These are phyloP conservation scores for Drosophila lutescens DNA, from an alignment of 2,888 invertebrate genomes.

Conservation along the genomic window DNA sequence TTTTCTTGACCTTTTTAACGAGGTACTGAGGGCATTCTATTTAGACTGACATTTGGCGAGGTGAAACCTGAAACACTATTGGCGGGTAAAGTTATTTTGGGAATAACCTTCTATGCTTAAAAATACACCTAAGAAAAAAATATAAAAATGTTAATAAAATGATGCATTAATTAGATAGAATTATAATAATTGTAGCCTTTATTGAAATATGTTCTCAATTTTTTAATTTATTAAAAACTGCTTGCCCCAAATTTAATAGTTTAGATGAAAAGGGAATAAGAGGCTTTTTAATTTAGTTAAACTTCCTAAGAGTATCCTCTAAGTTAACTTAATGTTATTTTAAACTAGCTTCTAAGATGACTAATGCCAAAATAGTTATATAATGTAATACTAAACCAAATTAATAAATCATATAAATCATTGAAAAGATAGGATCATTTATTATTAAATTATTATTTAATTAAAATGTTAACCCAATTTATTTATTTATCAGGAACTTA, in stretches of 20 bases:
- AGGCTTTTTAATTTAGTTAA: not conserved
- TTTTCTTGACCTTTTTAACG: constrained; percentile 31
- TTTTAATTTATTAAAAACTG: too few species aligned
- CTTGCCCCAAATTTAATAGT: not conserved
- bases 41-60: constrained; percentile 9
- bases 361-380: not conserved
- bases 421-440: too few species aligned
- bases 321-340: too few species aligned
- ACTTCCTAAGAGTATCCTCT: not conserved
- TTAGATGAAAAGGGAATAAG: not conserved
- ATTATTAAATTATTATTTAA: too few species aligned
- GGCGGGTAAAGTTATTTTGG: not conserved
- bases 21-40: not conserved
- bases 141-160: too few species aligned
- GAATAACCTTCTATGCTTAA: not conserved
- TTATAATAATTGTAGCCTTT: too few species aligned
- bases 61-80: constrained; percentile 1
- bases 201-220: too few species aligned
- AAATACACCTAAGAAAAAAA: too few species aligned
- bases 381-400: not conserved
- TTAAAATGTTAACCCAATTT: too few species aligned
- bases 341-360: too few species aligned
- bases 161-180: too few species aligned
- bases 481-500: too few species aligned
- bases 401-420: not conserved